Conservation (phyloP, 2,888 invertebrate genomes). For the Lepidocyrtoides sp. region DNA sequence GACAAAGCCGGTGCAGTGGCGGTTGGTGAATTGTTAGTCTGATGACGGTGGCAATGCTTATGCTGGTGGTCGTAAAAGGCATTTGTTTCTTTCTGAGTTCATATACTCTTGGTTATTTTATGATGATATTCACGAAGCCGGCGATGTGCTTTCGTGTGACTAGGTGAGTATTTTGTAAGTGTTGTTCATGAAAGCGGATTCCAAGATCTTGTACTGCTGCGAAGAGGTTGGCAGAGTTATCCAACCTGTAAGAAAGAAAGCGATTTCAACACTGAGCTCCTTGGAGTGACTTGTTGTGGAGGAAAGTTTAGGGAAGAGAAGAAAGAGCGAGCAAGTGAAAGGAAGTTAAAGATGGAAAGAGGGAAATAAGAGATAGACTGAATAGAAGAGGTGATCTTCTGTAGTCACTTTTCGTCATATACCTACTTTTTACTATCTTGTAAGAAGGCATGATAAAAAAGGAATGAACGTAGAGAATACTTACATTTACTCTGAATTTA, state of each 20-base stretch:
- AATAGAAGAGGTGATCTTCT: neutral
- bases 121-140: neutral
- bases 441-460: constrained; percentile 27
- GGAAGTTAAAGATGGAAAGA: neutral
- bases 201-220: neutral
- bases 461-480: neutral
- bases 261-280: constrained; percentile 65
- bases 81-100: constrained; percentile 26
- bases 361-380: constrained; percentile 1
- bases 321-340: constrained; percentile 1
- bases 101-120: constrained; percentile 37
- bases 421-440: constrained; percentile 33
- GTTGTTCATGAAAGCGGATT: constrained; percentile 49
- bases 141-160: neutral
- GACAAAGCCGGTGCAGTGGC: constrained; percentile 63
- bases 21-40: neutral
- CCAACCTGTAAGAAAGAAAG: constrained; percentile 74
- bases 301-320: constrained; percentile 43
- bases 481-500: constrained; percentile 7
- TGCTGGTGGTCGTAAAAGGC: constrained; percentile 9
- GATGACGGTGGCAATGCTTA: neutral
- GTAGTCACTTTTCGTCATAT: constrained; percentile 31
- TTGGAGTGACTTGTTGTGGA: constrained; percentile 32
- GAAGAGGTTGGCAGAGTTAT: constrained; percentile 41
- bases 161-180: constrained; percentile 14